phyloP scores from a whole-genome alignment of 2,888 invertebrate species.

The Hemistola chrysoprasaria region DNA sequence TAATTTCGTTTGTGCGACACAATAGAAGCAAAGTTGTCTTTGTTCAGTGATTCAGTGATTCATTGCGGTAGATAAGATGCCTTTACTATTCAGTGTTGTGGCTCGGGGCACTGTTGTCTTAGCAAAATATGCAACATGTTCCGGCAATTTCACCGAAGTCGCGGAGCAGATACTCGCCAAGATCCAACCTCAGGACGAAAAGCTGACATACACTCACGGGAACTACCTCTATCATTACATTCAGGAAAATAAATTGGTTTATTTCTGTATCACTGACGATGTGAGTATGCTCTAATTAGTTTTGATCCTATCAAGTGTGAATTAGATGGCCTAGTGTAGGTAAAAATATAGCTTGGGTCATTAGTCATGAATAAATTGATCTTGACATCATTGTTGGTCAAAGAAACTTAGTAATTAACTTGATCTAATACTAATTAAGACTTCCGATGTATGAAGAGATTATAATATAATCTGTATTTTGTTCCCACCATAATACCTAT shows the following conservation, averaged over 20 bases:
- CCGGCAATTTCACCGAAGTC: slow-evolving; percentile 97
- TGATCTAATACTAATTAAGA: no score
- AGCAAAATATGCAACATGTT: slow-evolving; percentile 95
- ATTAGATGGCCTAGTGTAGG: no score
- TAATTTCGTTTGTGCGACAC: no score
- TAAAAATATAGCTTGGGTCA: no score
- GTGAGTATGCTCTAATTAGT: slow-evolving; percentile 78
- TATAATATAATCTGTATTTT: no score
- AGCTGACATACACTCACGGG: slow-evolving; percentile 96
- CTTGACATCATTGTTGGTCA: no score
- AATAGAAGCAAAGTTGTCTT: slow-evolving; percentile 8
- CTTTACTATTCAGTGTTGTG: slow-evolving; percentile 94
- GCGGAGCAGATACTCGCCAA: slow-evolving; percentile 94
- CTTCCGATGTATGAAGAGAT: no score
- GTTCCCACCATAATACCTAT: no score
- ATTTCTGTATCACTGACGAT: slow-evolving; percentile 97
- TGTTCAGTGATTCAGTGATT: slow-evolving; percentile 30
- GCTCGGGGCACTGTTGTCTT: slow-evolving; percentile 92
- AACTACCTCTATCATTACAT: slow-evolving; percentile 96
- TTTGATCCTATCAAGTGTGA: no score
- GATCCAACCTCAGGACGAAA: slow-evolving; percentile 94
- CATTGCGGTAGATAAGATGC: slow-evolving; percentile 83
- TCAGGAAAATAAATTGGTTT: slow-evolving; percentile 92
- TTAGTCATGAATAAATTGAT: no score
- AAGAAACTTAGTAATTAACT: no score